These are phyloP conservation scores for Mesorhabditis belari DNA, from an alignment of 2,888 invertebrate genomes.

Conservation along the genomic window DNA sequence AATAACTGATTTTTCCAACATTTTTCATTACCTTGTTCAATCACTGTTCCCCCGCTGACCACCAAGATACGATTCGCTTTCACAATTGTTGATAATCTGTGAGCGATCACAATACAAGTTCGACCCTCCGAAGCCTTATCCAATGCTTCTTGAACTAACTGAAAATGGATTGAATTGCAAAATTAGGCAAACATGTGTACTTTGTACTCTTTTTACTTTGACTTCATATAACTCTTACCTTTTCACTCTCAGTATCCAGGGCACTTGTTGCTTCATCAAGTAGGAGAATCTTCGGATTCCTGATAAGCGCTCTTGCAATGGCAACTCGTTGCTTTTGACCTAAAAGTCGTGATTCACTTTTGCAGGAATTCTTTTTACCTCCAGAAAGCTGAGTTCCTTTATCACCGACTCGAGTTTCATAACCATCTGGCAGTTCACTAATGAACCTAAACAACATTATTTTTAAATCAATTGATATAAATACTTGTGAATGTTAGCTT, in stretches of 20 bases:
- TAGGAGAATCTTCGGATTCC: slow-evolving; percentile 48
- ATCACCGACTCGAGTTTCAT: slow-evolving; percentile 53
- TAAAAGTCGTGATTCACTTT: too few relatives aligned
- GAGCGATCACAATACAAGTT: too few relatives aligned
- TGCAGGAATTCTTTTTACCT: too few relatives aligned
- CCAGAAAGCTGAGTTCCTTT: slow-evolving; percentile 53
- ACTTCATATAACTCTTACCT: too few relatives aligned
- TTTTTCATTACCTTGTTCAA: slow-evolving; percentile 60
- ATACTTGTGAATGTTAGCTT: slow-evolving; percentile 57
- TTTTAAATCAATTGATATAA: slow-evolving; percentile 53
- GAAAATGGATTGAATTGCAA: too few relatives aligned
- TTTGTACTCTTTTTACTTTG: too few relatives aligned
- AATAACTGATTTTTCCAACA: too few relatives aligned
- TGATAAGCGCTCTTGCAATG: slow-evolving; percentile 53
- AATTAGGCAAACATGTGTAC: too few relatives aligned
- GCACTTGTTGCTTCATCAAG: too few relatives aligned
- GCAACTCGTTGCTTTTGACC: slow-evolving; percentile 55
- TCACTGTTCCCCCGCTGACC: slow-evolving; percentile 36
- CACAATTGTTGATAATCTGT: slow-evolving; percentile 57
- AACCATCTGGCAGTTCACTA: slow-evolving; percentile 51
- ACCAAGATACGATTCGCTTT: slow-evolving; percentile 37
- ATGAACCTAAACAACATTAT: too few relatives aligned
- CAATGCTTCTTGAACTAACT: slow-evolving; percentile 76
- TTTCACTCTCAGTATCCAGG: slow-evolving; percentile 25
- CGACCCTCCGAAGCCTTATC: too few relatives aligned